Percentiles rank a stretch among this genome's conserved stretches.
These are phyloP conservation scores for Scaptomyza caliginosa DNA, from an alignment of 2,888 invertebrate species.

Conservation along the genomic window DNA sequence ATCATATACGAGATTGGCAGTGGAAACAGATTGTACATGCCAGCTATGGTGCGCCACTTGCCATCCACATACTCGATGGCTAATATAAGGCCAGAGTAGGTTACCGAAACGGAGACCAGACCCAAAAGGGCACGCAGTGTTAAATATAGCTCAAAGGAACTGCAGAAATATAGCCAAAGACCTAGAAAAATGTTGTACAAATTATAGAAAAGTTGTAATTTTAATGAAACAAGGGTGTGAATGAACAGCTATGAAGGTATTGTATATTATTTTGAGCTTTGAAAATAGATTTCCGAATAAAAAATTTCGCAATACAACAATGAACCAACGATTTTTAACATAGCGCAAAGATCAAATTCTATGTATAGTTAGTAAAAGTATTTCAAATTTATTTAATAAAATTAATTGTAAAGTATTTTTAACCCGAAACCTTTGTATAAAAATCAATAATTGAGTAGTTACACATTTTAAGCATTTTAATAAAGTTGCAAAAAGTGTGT, in stretches of 20 bases:
- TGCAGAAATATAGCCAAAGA: slow-evolving; percentile 88
- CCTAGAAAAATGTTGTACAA: slow-evolving; percentile 71
- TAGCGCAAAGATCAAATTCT: no score
- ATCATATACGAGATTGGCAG: slow-evolving; percentile 90
- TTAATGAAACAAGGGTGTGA: not conserved
- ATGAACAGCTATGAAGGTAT: not conserved
- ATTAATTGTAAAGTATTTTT: no score
- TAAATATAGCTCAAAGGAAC: slow-evolving; percentile 89
- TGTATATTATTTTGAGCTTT: no score
- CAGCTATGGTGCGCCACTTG: slow-evolving; percentile 91
- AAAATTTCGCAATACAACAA: no score
- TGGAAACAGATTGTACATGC: slow-evolving; percentile 92
- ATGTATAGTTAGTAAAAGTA: no score
- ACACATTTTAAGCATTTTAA: no score
- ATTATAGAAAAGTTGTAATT: not conserved
- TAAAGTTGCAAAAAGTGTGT: no score
- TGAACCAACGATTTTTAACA: no score
- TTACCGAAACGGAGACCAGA: slow-evolving; percentile 91
- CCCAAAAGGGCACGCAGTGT: slow-evolving; percentile 89
- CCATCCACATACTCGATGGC: slow-evolving; percentile 92
- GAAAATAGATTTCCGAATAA: no score
- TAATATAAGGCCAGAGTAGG: slow-evolving; percentile 91
- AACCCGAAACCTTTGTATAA: no score
- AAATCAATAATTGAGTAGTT: no score
- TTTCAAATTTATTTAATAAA: no score